phyloP scores from a whole-genome alignment of 2,888 invertebrate species.

The Nymphalis polychloros region DNA sequence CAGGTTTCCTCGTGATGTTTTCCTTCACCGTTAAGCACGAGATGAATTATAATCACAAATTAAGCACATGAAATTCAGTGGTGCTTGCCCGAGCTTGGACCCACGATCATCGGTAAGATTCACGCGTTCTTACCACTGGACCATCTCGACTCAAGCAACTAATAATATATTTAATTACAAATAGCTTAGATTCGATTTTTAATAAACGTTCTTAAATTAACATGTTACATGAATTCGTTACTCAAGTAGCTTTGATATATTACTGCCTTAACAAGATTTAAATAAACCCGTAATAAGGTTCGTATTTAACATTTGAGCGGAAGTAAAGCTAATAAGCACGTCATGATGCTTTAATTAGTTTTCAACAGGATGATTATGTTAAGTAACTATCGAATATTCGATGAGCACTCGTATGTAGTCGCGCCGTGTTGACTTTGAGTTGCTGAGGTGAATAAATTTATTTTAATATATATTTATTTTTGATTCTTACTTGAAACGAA shows the following conservation, averaged over 20 bases:
- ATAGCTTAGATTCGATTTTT: neutral
- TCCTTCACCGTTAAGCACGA: too few relatives aligned
- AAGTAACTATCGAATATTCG: constrained; percentile 45
- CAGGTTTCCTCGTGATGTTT: too few relatives aligned
- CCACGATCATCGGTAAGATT: too few relatives aligned
- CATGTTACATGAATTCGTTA: constrained; percentile 3
- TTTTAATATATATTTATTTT: neutral
- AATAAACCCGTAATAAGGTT: constrained; percentile 31
- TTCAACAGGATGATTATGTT: constrained; percentile 48
- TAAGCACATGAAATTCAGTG: too few relatives aligned
- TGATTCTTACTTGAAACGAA: neutral
- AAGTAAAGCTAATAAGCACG: constrained; percentile 56
- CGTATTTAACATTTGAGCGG: constrained; percentile 42
- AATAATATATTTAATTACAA: too few relatives aligned
- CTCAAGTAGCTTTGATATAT: constrained; percentile 24
- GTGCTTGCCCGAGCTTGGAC: too few relatives aligned
- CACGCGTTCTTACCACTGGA: too few relatives aligned
- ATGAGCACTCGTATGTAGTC: constrained; percentile 34
- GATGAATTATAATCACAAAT: too few relatives aligned
- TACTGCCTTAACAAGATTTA: constrained; percentile 18
- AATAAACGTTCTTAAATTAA: constrained; percentile 11
- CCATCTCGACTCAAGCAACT: too few relatives aligned
- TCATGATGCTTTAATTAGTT: constrained; percentile 60
- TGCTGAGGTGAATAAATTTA: constrained; percentile 2
- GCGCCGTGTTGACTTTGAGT: constrained; percentile 23